These are phyloP conservation scores for Drosophila teissieri DNA, from an alignment of 1,140 invertebrate genomes.

Conservation along the genomic window DNA sequence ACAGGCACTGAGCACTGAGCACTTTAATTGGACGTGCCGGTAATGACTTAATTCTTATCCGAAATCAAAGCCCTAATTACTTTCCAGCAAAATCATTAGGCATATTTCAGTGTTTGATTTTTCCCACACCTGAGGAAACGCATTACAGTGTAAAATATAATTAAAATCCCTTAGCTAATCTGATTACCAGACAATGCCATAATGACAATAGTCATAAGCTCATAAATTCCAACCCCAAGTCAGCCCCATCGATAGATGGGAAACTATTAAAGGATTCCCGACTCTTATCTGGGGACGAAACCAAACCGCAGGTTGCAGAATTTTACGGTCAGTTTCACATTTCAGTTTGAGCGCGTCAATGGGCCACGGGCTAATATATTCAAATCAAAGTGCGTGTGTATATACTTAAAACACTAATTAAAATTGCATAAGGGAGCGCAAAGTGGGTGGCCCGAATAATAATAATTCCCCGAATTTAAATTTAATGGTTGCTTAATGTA, in stretches of 20 bases:
- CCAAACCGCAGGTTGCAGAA: background rate
- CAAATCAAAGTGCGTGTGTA: constrained; percentile 47
- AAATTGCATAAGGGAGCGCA: constrained; percentile 22
- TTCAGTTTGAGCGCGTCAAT: background rate
- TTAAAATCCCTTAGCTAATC: constrained; percentile 1
- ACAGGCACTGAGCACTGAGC: background rate
- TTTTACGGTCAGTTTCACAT: constrained; percentile 8
- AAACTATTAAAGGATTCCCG: constrained; percentile 9
- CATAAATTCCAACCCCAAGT: constrained; percentile 19
- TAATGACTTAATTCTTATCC: constrained; percentile 22
- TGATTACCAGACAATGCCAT: background rate
- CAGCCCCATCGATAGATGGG: background rate
- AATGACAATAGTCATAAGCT: constrained; percentile 4
- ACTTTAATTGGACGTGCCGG: constrained; percentile 7
- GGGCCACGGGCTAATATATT: constrained; percentile 22
- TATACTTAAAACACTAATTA: constrained; percentile 40
- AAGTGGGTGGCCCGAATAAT: background rate
- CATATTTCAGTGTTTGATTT: background rate
- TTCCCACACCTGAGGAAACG: background rate
- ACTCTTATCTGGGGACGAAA: constrained; percentile 6
- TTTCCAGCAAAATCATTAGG: too few relatives aligned
- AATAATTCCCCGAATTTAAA: constrained; percentile 24
- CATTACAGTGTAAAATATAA: background rate
- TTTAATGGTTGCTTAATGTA: constrained; percentile 57
- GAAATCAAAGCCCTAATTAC: constrained; percentile 1